Evolutionary conservation across 2,888 invertebrate species (phyloP), one percentile per base, ranked within the genome.

Genomic region (Protodeltote pygarga): DNA sequence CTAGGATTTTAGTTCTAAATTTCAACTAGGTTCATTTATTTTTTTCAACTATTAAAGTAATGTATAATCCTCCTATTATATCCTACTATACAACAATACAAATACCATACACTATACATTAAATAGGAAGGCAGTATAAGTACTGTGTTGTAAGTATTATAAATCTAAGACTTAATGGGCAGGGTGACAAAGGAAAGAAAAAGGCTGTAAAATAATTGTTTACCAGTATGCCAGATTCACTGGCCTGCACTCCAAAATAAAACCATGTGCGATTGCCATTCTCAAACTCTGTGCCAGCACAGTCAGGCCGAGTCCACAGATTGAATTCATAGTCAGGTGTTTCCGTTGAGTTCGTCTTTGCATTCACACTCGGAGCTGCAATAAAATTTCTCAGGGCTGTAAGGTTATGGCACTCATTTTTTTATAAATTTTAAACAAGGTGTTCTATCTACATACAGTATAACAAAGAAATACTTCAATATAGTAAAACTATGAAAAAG

Each of bases 201-300:
- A 21, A 11, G 14, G 6, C 9, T 21, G 3, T 21, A 25, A 14
- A 27, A 14, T 16, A 34, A 13, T 45, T 33, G 40, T 49, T 95
- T 65, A 97, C 94, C 70, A 93, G 79, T 33, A 93, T 78, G 59
- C 91, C 92, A 16, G 94, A 87, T 63, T 89, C 85, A 41, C 79
- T 76, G 1, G 93, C 94, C 74, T 94, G 93, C 34, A 98, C 88
- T 5, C 97, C 97, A 86, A 98, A 98, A 84, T 97, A 95, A 87
- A 98, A 98, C 98, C 98, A 98, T 1, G 98, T 97, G 58, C 97
- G 93, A 82, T 97, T 97, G 35, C 95, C 95, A 93, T 97, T 98
- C 83, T 97, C 96, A 93, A 94, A 97, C 71, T 95, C 95, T 0
- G 97, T 97, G 14, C 96, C 97, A 27, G 93, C 94, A 87, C 97